These are phyloP conservation scores for Diplosoma virens DNA, from an alignment of 23 tunicate genomes.

Conservation along the genomic window DNA sequence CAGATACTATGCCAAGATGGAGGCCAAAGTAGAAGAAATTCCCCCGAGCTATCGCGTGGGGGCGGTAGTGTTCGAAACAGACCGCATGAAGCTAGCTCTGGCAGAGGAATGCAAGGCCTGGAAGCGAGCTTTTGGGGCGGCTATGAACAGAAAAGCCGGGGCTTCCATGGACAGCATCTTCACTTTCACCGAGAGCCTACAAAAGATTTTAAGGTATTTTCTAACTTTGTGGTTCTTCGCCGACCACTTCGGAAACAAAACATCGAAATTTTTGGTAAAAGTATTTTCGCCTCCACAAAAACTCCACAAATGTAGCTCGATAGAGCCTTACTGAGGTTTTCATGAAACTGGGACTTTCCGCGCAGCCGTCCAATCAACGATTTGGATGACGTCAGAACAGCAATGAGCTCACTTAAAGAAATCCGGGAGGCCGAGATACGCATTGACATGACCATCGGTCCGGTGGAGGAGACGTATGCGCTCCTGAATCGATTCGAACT, in stretches of 20 bases:
- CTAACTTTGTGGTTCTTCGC: too few relatives aligned
- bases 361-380: conserved; percentile 80
- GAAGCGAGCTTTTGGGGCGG: conserved; percentile 88
- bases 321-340: too few relatives aligned
- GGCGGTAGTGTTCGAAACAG: conserved; percentile 77
- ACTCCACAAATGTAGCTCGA: too few relatives aligned
- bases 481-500: conserved; percentile 74
- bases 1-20: conserved; percentile 78
- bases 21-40: conserved; percentile 58
- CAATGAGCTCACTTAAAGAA: conserved; percentile 75
- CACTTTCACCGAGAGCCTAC: conserved; percentile 58
- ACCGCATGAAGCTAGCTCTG: conserved; percentile 66
- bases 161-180: conserved; percentile 76
- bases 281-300: too few relatives aligned
- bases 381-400: conserved; percentile 76
- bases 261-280: too few relatives aligned
- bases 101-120: conserved; percentile 84
- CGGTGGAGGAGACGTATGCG: conserved; percentile 75
- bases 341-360: not conserved
- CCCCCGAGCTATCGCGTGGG: conserved; percentile 72
- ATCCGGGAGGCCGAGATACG: conserved; percentile 77
- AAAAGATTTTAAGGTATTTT: conserved; percentile 67
- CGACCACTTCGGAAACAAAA: too few relatives aligned
- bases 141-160: conserved; percentile 75
- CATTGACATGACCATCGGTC: conserved; percentile 87